Conservation (phyloP, 2,888 invertebrate species). For the Ochlodes sylvanus region DNA sequence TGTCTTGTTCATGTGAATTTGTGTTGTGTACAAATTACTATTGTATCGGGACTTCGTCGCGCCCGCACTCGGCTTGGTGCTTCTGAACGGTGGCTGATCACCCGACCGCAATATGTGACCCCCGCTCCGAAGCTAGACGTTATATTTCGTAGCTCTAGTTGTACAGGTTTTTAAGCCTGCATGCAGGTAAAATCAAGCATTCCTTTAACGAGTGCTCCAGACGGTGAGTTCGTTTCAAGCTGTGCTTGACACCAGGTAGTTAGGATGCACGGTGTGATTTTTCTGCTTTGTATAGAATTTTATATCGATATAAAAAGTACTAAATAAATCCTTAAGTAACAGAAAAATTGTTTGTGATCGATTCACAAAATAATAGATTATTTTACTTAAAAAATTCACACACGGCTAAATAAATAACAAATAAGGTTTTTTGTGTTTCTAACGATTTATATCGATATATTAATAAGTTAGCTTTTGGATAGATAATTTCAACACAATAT, state of each 20-base stretch:
- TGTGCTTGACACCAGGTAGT: slow-evolving; percentile 56
- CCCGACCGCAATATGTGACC: slow-evolving; percentile 69
- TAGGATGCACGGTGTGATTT: slow-evolving; percentile 42
- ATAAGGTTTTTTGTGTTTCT: no score
- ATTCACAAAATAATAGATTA: no score
- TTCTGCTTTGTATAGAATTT: slow-evolving; percentile 41
- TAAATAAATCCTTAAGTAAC: background rate
- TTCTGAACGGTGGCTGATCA: slow-evolving; percentile 73
- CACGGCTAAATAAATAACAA: no score
- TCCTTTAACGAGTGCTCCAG: slow-evolving; percentile 77
- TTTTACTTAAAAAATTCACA: no score
- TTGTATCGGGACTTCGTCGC: slow-evolving; percentile 67
- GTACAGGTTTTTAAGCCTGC: slow-evolving; percentile 70
- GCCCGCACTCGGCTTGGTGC: slow-evolving; percentile 81
- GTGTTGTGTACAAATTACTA: slow-evolving; percentile 75
- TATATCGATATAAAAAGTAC: slow-evolving; percentile 49
- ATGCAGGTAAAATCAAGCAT: slow-evolving; percentile 79
- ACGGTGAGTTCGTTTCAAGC: slow-evolving; percentile 76
- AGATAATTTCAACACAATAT: background rate
- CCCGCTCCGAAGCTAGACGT: slow-evolving; percentile 69
- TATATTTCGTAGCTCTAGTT: slow-evolving; percentile 74
- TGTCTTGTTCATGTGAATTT: slow-evolving; percentile 85
- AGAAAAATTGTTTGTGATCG: no score
- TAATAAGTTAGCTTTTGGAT: slow-evolving; percentile 59
- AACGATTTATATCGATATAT: slow-evolving; percentile 50